Base-by-base conservation (phyloP, 2,888 invertebrate species). In the Pasiphila rectangulata region DNA sequence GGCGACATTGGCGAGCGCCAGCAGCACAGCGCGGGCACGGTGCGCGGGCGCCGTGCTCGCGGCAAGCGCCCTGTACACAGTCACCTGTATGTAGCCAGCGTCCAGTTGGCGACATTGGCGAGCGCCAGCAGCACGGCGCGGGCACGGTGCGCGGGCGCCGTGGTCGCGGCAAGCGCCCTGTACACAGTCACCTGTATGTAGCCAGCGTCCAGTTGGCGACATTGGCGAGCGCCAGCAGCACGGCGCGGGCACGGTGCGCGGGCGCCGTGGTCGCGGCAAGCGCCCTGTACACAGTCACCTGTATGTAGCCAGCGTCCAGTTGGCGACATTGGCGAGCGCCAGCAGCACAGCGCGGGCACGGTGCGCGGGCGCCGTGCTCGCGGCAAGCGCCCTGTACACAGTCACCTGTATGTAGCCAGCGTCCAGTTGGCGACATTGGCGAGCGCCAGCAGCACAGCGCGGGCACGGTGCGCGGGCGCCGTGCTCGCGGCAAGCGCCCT, bases 141-240 rank as follows among this genome's bases (percentile, higher is more conserved):
- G 23, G 90, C 90, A 29, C 64, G 43, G 46, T 79, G 75, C 5
- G 92, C 94, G 2, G 91, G 56, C 0, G 90, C 75, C 0, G 93
- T 75, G 16, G 93, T 72, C 0, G 84, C 64, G n/a, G 92, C 90
- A 17, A 93, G 81, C 23, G 90, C 90, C 30, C 64, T 43, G 46
- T 79, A 75, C 5, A 60, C 52, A 0, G n/a, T n/a, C n/a, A 90
- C 65, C 94, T 56, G 59, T 60, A 65, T 4, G 51, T 17, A 10
- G 58, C 58, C 1, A 59, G 29, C 2, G 49, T 34, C 47, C 49
- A 50, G 46, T 59, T 56, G 32, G 53, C 53, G 1, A 50, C 46
- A 68, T 93, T 93, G 2, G 92, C 94, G 2, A 92, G 56, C 0
- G 90, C 75, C 0, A 93, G 75, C 17, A 93, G 72, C 0, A 85